Conservation (phyloP, 2,113 vertebrate species). For the Benitochromis conjunctus region DNA sequence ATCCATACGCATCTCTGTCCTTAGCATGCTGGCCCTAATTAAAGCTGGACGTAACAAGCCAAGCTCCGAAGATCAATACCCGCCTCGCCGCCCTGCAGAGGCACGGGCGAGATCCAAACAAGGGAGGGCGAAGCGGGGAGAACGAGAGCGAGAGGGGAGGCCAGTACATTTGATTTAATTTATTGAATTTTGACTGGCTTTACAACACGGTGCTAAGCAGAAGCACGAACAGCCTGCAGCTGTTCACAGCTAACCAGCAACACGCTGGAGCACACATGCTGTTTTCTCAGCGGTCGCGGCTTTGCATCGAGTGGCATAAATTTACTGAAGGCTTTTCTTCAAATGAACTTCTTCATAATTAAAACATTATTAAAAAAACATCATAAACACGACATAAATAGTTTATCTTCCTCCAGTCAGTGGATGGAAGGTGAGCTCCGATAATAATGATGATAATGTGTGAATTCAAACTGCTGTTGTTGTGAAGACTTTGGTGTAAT, state of each 20-base stretch:
- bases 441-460: not conserved
- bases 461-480: not conserved
- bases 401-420: not conserved
- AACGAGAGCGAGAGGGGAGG: not conserved
- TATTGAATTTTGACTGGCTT: conserved; percentile 60
- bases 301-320: not conserved
- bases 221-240: conserved; percentile 39
- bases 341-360: not conserved
- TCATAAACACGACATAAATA: not conserved
- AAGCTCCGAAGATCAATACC: conserved; percentile 51
- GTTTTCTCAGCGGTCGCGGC: not conserved
- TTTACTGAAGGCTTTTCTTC: not conserved
- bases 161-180: conserved; percentile 21
- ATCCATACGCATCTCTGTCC: not conserved
- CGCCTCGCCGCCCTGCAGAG: not conserved
- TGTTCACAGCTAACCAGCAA: not conserved
- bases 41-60: conserved; percentile 41
- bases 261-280: not conserved
- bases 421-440: not conserved
- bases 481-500: not conserved
- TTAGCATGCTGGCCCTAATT: conserved; percentile 57
- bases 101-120: not conserved
- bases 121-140: not conserved
- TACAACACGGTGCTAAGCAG: conserved; percentile 42
- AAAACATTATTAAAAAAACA: not conserved